A percentile compares a stretch with the other conserved stretches of the same genome.
Conservation (phyloP, 2,113 vertebrate genomes). For the Cyphotilapia sp. region DNA sequence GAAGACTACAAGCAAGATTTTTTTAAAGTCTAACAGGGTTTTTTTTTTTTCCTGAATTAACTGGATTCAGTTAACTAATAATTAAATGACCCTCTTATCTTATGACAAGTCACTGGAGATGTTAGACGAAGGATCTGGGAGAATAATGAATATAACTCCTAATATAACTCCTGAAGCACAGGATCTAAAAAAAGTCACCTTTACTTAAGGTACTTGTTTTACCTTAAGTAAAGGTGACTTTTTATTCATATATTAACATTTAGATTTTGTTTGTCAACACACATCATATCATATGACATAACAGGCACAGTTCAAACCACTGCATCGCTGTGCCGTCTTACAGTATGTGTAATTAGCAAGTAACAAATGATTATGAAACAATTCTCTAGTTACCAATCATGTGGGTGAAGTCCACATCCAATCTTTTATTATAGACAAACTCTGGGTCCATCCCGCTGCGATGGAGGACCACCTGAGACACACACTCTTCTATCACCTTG, state of each 20-base stretch:
- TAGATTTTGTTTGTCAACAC: neutral
- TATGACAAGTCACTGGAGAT: neutral
- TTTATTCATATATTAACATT: constrained; percentile 14
- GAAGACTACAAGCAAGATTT: neutral
- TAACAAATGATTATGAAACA: neutral
- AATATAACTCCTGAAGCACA: neutral
- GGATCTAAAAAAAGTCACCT: neutral
- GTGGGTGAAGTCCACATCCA: constrained; percentile 89
- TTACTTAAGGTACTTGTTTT: neutral
- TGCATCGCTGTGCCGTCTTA: rapidly evolving
- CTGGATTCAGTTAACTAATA: neutral
- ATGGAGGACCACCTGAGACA: constrained; percentile 91
- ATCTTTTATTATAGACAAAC: constrained; percentile 85
- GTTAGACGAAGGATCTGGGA: neutral
- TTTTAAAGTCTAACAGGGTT: neutral
- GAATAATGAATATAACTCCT: neutral
- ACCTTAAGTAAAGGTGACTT: neutral
- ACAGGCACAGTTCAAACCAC: neutral
- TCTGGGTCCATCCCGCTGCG: constrained; percentile 92
- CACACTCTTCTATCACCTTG: constrained; percentile 94
- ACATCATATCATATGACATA: neutral
- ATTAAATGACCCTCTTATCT: neutral
- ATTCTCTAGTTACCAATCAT: constrained; percentile 79
- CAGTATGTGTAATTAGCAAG: neutral
- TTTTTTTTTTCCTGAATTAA: neutral